These are phyloP conservation scores for Setophaga coronata DNA, from an alignment of 2,113 vertebrate species.

Conservation along the genomic window DNA sequence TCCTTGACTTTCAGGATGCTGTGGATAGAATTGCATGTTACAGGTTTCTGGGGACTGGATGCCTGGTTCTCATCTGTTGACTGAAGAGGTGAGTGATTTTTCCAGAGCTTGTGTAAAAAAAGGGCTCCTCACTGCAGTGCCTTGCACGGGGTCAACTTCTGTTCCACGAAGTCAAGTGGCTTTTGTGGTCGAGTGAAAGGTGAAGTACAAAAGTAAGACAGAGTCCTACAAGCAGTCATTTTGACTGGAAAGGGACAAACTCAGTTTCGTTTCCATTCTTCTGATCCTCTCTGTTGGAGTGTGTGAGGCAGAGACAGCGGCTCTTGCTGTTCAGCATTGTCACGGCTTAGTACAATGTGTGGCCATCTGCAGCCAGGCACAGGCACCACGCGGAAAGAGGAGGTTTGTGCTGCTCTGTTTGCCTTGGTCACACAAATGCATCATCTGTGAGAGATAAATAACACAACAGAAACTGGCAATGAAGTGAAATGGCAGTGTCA, in stretches of 20 bases:
- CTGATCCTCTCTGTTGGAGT: neutral
- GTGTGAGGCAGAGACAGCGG: neutral
- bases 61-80: neutral
- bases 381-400: neutral
- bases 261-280: neutral
- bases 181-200: neutral
- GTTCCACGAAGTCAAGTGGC: neutral
- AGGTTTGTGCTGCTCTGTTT: neutral
- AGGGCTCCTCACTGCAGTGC: neutral
- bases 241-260: neutral
- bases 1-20: neutral
- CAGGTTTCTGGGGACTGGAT: neutral
- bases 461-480: neutral
- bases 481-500: neutral
- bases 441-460: neutral
- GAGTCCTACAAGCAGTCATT: neutral
- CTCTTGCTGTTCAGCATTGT: neutral
- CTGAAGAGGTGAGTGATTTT: neutral
- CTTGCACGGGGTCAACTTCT: neutral
- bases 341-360: neutral
- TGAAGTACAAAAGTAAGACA: neutral
- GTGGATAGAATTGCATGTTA: neutral
- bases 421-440: neutral
- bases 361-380: neutral
- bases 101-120: neutral